These are phyloP conservation scores for Sinocyclocheilus grahami DNA, from an alignment of 2,113 vertebrate species.

Conservation along the genomic window DNA sequence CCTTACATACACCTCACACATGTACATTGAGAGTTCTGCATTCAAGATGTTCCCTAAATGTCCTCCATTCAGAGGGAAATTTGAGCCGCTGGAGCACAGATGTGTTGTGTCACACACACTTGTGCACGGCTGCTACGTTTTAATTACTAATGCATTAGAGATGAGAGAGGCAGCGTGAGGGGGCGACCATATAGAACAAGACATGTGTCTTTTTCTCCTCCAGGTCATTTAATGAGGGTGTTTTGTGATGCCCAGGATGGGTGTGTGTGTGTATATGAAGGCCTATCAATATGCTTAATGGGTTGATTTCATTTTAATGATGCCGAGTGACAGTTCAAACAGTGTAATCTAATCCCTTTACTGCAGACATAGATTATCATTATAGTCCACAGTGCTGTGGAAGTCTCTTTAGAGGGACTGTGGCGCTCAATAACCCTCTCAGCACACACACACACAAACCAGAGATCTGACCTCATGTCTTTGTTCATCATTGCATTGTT, in stretches of 20 bases:
- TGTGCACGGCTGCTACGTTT: constrained; percentile 66
- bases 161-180: constrained; percentile 68
- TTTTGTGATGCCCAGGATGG: not conserved
- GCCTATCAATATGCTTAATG: constrained; percentile 30
- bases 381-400: constrained; percentile 24
- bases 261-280: not conserved
- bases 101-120: constrained; percentile 60
- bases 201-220: not conserved
- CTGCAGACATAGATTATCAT: constrained; percentile 36
- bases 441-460: not conserved
- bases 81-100: constrained; percentile 68
- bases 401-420: constrained; percentile 29
- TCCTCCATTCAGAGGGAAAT: not conserved
- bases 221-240: constrained; percentile 44
- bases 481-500: constrained; percentile 36
- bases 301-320: constrained; percentile 40
- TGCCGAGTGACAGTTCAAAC: constrained; percentile 21
- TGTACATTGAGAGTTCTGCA: not conserved
- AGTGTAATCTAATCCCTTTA: constrained; percentile 33
- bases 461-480: constrained; percentile 16
- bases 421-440: not conserved
- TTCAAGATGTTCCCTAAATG: not conserved
- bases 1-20: not conserved
- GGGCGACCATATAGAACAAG: constrained; percentile 60
- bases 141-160: constrained; percentile 77